Conservation (phyloP, 1,140 invertebrate species). For the Periplaneta americana region DNA sequence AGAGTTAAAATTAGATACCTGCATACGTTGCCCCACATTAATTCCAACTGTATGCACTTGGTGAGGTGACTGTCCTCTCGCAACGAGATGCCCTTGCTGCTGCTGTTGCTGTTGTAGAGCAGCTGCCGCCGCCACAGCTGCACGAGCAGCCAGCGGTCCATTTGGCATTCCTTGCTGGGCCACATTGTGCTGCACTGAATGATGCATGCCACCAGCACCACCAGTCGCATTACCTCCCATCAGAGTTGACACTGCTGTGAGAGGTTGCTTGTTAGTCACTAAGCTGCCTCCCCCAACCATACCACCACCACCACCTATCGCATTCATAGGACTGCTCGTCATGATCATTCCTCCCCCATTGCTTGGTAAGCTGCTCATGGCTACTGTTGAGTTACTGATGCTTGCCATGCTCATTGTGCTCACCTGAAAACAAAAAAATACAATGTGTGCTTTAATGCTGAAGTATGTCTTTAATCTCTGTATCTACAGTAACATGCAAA, state of each 20-base stretch:
- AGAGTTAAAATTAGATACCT: slow-evolving; percentile 15
- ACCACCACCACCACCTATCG: slow-evolving; percentile 42
- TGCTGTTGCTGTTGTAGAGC: slow-evolving; percentile 45
- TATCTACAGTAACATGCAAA: no score
- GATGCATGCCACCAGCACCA: slow-evolving; percentile 31
- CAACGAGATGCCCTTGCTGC: slow-evolving; percentile 25
- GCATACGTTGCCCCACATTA: slow-evolving; percentile 24
- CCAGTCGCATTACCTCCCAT: not conserved
- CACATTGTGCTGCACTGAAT: slow-evolving; percentile 37
- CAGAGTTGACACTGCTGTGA: slow-evolving; percentile 30
- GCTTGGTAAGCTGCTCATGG: slow-evolving; percentile 55
- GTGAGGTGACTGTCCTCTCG: slow-evolving; percentile 28
- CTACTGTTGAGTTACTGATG: not conserved
- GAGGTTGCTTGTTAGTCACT: slow-evolving; percentile 58
- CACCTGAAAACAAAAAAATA: not conserved
- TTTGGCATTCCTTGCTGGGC: slow-evolving; percentile 47
- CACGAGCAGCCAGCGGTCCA: slow-evolving; percentile 57
- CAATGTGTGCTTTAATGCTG: not conserved
- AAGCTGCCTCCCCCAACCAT: slow-evolving; percentile 51
- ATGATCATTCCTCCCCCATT: slow-evolving; percentile 60
- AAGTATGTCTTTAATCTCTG: not conserved
- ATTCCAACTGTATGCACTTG: slow-evolving; percentile 25
- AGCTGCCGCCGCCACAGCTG: slow-evolving; percentile 32
- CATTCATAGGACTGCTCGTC: slow-evolving; percentile 53
- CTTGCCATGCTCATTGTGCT: not conserved